Evolutionary conservation across 2,888 invertebrate species (phyloP).

Genomic region (Callimorpha dominula): DNA sequence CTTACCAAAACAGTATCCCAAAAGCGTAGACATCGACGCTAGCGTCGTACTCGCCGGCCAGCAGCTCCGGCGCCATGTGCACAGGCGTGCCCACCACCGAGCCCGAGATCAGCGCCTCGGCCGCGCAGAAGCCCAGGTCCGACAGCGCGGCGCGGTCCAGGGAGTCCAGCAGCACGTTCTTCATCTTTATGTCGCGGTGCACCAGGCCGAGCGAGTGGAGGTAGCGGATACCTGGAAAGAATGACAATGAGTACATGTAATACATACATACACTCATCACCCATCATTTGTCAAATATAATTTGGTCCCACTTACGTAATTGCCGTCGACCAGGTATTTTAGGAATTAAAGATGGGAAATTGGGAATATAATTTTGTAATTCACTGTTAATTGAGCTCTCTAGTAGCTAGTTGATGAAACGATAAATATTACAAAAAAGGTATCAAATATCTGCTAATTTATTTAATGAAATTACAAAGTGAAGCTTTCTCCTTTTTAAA

Average conservation of each 20-base stretch:
- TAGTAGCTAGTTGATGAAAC: too few relatives aligned
- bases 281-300: too few relatives aligned
- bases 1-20: conserved; percentile 94
- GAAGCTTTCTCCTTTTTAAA: too few relatives aligned
- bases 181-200: conserved; percentile 95
- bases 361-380: too few relatives aligned
- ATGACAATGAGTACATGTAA: neutral
- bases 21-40: conserved; percentile 96
- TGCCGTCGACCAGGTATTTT: too few relatives aligned
- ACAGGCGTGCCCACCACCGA: conserved; percentile 96
- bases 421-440: too few relatives aligned
- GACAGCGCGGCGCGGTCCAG: conserved; percentile 92
- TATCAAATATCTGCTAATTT: too few relatives aligned
- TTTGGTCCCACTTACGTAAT: too few relatives aligned
- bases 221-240: conserved; percentile 90
- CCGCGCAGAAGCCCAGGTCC: conserved; percentile 96
- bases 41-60: conserved; percentile 93
- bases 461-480: too few relatives aligned
- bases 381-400: too few relatives aligned
- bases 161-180: conserved; percentile 94
- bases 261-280: too few relatives aligned
- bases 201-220: conserved; percentile 95
- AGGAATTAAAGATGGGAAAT: too few relatives aligned
- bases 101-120: conserved; percentile 96
- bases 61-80: conserved; percentile 96